These are phyloP conservation scores for Sebastes alutus DNA, from an alignment of 2,797 vertebrate genomes.

Conservation along the genomic window DNA sequence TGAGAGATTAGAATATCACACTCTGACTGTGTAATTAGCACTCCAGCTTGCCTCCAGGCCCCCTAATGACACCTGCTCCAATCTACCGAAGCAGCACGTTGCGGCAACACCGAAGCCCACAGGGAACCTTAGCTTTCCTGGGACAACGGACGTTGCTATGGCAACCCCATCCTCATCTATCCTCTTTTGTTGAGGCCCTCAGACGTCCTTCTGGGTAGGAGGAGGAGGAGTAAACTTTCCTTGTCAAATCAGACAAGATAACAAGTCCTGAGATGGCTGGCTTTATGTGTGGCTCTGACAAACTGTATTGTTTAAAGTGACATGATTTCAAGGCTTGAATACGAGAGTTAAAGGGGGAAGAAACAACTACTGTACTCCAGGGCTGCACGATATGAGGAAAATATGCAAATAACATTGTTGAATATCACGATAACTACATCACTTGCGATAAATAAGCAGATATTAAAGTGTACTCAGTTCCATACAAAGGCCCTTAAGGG, in stretches of 20 bases:
- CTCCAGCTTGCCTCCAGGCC: constrained; percentile 58
- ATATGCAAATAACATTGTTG: too few species aligned
- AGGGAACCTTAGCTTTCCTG: constrained; percentile 61
- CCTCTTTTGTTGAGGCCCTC: constrained; percentile 47
- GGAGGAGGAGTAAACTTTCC: constrained; percentile 53
- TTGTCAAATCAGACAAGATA: constrained; percentile 40
- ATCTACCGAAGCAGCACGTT: constrained; percentile 42
- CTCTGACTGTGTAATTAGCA: constrained; percentile 71
- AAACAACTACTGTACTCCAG: neutral
- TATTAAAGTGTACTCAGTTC: too few species aligned
- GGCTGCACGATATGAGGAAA: too few species aligned
- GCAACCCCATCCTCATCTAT: constrained; percentile 63
- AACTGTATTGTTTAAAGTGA: constrained; percentile 25
- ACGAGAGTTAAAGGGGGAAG: neutral
- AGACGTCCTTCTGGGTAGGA: constrained; percentile 44
- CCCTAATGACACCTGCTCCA: constrained; percentile 64
- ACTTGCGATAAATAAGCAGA: too few species aligned
- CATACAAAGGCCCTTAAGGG: too few species aligned
- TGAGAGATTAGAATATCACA: constrained; percentile 47
- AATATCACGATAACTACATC: too few species aligned
- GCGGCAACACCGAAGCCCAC: constrained; percentile 52
- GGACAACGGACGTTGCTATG: constrained; percentile 69
- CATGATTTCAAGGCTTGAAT: neutral
- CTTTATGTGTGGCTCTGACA: constrained; percentile 22
- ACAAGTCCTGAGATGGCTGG: constrained; percentile 21